phyloP scores from a whole-genome alignment of 1,140 invertebrate species.

The Apis mellifera region DNA sequence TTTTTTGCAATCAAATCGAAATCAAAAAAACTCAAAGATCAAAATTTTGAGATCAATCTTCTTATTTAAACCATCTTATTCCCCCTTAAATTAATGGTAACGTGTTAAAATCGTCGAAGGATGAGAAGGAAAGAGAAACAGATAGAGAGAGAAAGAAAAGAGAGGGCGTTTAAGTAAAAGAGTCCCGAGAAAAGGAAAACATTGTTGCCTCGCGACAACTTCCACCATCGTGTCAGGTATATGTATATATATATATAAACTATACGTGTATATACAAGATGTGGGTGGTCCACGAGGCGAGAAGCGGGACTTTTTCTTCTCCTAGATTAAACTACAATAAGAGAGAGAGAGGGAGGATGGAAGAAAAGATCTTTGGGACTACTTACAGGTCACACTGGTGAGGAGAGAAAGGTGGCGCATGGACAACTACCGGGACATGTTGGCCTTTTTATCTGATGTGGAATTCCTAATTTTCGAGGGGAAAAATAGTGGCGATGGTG shows the following conservation, averaged over 20 bases:
- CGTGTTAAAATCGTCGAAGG: conserved; percentile 13
- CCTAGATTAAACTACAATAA: conserved; percentile 35
- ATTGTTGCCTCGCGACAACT: background rate
- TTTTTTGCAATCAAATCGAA: no score
- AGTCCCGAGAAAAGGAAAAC: no score
- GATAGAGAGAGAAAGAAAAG: background rate
- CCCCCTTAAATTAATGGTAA: conserved; percentile 67
- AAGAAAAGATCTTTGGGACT: conserved; percentile 63
- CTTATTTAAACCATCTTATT: no score
- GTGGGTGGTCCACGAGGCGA: conserved; percentile 56
- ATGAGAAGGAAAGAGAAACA: background rate
- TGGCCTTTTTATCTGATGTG: conserved; percentile 73
- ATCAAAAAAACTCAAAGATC: background rate
- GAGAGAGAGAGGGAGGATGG: conserved; percentile 1
- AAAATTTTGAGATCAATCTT: background rate
- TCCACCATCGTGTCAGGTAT: conserved; percentile 37
- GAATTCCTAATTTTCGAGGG: conserved; percentile 73
- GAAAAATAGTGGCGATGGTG: conserved; percentile 6
- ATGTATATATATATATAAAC: conserved; percentile 38
- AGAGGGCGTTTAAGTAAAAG: conserved; percentile 1
- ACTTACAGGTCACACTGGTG: conserved; percentile 71
- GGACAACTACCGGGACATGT: conserved; percentile 51
- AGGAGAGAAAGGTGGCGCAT: conserved; percentile 47
- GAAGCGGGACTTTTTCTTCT: conserved; percentile 17
- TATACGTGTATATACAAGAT: conserved; percentile 36